Conservation (phyloP, 1,140 invertebrate genomes). For the Scaptomyza hsui region DNA sequence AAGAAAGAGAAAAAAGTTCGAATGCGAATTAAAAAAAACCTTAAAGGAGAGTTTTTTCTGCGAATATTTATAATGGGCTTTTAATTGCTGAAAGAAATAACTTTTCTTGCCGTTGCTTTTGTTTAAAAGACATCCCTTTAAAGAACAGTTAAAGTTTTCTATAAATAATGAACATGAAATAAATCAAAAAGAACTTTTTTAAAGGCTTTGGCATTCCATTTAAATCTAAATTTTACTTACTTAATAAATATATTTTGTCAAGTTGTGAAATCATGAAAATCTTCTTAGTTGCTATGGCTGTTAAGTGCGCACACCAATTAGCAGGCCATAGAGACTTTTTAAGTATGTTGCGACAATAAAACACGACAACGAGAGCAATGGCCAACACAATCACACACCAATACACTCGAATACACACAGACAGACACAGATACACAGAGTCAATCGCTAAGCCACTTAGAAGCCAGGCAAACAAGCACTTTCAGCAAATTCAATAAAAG, state of each 20-base stretch:
- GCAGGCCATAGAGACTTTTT: constrained; percentile 1
- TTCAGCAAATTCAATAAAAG: constrained; percentile 50
- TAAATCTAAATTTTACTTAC: too few species aligned
- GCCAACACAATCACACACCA: background rate
- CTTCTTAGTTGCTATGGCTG: constrained; percentile 11
- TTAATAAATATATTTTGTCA: too few species aligned
- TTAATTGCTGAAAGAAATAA: background rate
- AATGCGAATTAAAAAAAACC: background rate
- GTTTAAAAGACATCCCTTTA: too few species aligned
- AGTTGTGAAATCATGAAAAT: background rate
- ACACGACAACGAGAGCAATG: constrained; percentile 14
- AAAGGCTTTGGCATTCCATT: too few species aligned
- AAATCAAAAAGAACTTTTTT: too few species aligned
- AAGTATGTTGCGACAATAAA: constrained; percentile 19
- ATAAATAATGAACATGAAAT: too few species aligned
- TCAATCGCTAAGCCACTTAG: constrained; percentile 37
- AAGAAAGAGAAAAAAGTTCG: background rate
- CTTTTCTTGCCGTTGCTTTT: background rate
- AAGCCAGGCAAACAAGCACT: constrained; percentile 48
- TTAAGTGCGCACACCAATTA: constrained; percentile 32
- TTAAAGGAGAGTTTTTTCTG: background rate
- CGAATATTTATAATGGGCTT: background rate
- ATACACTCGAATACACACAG: background rate
- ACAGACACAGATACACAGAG: background rate
- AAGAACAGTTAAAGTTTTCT: too few species aligned